phyloP scores from a whole-genome alignment of 2,113 vertebrate genomes.

The Macrotis lagotis region DNA sequence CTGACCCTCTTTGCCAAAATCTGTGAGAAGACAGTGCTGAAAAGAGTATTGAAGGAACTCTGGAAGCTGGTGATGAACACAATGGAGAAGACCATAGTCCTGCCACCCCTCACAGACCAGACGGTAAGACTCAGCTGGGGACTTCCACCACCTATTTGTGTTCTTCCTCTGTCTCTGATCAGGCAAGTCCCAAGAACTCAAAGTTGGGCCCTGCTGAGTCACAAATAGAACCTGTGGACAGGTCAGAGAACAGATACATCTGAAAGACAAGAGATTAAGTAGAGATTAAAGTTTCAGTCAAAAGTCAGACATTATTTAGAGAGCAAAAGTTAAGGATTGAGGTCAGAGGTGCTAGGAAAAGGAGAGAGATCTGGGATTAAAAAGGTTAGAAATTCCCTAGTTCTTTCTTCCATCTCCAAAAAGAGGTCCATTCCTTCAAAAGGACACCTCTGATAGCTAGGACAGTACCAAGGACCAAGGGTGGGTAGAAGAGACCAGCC shows the following conservation, averaged over 20 bases:
- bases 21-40: conserved; percentile 99
- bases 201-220: neutral
- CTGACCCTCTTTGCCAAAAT: conserved; percentile 98
- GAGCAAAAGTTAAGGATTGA: neutral
- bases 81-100: conserved; percentile 98
- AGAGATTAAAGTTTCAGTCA: neutral
- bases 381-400: neutral
- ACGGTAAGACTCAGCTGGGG: conserved; percentile 87
- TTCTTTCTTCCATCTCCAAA: neutral
- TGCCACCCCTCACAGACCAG: conserved; percentile 96
- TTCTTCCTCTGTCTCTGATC: neutral
- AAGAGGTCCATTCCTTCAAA: neutral
- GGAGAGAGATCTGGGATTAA: neutral
- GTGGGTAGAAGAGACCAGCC: neutral
- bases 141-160: neutral
- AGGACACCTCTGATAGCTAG: neutral
- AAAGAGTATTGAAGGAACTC: conserved; percentile 97
- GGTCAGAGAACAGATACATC: neutral
- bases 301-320: neutral
- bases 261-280: neutral
- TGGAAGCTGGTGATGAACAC: conserved; percentile 99
- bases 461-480: neutral
- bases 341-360: conserved; percentile 17
- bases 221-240: neutral
- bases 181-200: neutral